Conservation (phyloP, 2,888 invertebrate species). For the Lymantria dispar region DNA sequence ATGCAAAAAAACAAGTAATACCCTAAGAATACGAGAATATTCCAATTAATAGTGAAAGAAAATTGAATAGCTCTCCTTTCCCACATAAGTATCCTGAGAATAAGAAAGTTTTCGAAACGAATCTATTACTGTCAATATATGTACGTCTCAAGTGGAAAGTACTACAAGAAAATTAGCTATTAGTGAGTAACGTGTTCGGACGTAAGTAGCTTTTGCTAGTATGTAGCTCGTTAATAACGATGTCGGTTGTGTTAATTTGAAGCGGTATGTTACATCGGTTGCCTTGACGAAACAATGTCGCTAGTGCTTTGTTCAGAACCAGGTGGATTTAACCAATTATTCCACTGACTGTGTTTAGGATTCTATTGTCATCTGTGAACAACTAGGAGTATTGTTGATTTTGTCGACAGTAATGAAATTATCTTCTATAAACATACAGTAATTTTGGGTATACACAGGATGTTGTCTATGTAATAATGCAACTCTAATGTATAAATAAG, state of each 20-base stretch:
- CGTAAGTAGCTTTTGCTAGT: conserved; percentile 28
- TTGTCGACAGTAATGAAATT: no score
- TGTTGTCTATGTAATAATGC: conserved; percentile 20
- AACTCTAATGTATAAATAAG: conserved; percentile 11
- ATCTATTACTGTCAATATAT: conserved; percentile 65
- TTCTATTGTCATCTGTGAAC: conserved; percentile 46
- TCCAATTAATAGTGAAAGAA: neutral
- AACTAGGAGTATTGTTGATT: no score
- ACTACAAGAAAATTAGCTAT: conserved; percentile 58
- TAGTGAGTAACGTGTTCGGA: conserved; percentile 45
- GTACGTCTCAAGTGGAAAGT: conserved; percentile 48
- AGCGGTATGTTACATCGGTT: conserved; percentile 53
- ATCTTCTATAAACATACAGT: conserved; percentile 11
- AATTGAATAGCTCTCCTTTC: neutral
- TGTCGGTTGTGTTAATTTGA: conserved; percentile 60
- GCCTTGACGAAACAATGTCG: conserved; percentile 62
- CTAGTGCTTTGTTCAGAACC: conserved; percentile 52
- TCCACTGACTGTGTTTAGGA: conserved; percentile 52
- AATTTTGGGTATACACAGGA: conserved; percentile 21
- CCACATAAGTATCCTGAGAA: conserved; percentile 6
- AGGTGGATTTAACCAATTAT: conserved; percentile 60
- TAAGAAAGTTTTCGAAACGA: conserved; percentile 44
- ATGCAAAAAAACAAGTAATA: no score
- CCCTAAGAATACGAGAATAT: conserved; percentile 2
- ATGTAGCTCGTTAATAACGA: conserved; percentile 53